Base-by-base conservation (phyloP, 2,797 vertebrate species). In the Apogon talboti region DNA sequence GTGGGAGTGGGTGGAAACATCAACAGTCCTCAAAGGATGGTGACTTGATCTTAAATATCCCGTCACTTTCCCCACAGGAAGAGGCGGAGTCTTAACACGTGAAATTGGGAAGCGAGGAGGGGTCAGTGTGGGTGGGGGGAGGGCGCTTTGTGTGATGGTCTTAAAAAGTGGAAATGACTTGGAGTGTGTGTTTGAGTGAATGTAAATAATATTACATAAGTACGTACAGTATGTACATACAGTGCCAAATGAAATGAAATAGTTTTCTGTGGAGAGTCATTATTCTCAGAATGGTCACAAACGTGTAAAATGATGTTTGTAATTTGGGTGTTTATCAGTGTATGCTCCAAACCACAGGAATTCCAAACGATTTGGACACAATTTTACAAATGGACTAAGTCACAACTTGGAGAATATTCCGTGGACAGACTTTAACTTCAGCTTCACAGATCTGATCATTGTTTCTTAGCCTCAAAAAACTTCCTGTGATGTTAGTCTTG, bases 211-310 rank as follows among this genome's bases (percentile, higher is more conserved):
- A 63, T 37, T 33, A 51, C 51, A 15, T 19, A 56, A 16, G 52
- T 66, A 21, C 53, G 24, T 56, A 41, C 53, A 55, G 53, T 62
- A 15, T 63, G 73, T 72, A 65, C 64, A 68, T 58, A 68, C 24
- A 11, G 55, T 72, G 72, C 68, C 66, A 75, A 74, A 74, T 64
- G 63, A 75, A 74, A 74, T 64, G 63, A 47, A 59, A 44, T 49
- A 50, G 40, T 28, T 53, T 56, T 33, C 30, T 14, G 15, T 41
- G 21, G 21, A 24, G 21, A 24, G 21, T 24, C 21, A 2, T 24
- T 24, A 24, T 24, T 24, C 21, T 24, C 21, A 24, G 21, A 24
- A 24, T 24, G 21, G 21, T 24, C 21, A 24, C 5, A 24, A 24
- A 24, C 5, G 21, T 24, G 5, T 24, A 24, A 24, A 24, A 24